Evolutionary conservation across 2,797 vertebrate species (phyloP), one percentile per base, ranked within the genome.

Genomic region (Mus spretus): DNA sequence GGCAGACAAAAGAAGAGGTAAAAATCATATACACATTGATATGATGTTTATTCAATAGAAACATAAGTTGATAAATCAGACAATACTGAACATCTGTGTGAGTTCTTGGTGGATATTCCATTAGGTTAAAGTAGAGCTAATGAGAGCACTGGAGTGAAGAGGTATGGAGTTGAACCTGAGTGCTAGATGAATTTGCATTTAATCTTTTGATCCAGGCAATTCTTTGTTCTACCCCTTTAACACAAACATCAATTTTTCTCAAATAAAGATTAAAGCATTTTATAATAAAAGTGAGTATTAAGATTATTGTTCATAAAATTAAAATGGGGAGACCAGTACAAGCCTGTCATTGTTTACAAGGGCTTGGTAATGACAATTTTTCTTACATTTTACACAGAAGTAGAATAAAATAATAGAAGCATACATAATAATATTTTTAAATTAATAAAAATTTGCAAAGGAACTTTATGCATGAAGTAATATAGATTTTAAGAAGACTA

Each of bases 141-240:
- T 96, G 95, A 95, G 91, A 96, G 82, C 95, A 59, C 90, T 93
- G 92, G 95, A 97, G 85, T 92, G 93, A 95, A 90, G 70, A 50
- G 11, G 2, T 31, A 1, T 37, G 90, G 75, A 89, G 86, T 89
- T 86, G 96, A 61, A n/a, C 95, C 89, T 92, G 96, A 96, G 67
- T 90, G 92, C 70, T 37, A 77, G 92, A 70, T 95, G 40, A 90
- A 95, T 97, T 97, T 96, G 90, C 59, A 89, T 88, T 94, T 94
- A 93, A 91, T 96, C 82, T 93, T 92, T 95, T 93, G 14, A 96
- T 92, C 92, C 77, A 81, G n/a, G 91, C 37, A 19, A 92, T 80
- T 90, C 50, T 96, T 34, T 93, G 55, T 84, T 97, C 96, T 97
- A 63, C 94, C 95, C 61, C 96, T 96, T 97, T 92, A 57, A 89